Base-by-base conservation (phyloP, 2,888 invertebrate genomes). In the Andrena minutula region DNA sequence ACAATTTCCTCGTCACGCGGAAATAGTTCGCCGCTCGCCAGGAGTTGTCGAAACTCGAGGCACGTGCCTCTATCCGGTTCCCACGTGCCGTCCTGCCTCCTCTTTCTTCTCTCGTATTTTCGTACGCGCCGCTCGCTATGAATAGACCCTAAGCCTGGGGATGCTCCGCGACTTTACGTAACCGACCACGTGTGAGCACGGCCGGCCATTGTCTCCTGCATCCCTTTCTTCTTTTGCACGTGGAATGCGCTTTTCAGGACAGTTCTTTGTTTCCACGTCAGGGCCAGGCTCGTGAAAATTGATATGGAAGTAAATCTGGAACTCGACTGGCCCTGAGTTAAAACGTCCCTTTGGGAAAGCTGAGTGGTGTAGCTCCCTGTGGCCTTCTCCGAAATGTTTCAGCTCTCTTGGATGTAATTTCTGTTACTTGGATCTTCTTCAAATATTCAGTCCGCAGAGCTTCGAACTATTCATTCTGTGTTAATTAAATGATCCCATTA, bases 1-100 rank as follows among this genome's bases (percentile, higher is more conserved):
- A 90, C 90, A 89, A 92, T 92, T 92, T 92, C 88, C 90, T 86
- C 89, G 89, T 88, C 90, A 91, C 87, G 92, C 91, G 93, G 92
- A 93, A 93, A 93, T 92, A 90, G 92, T 91, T 89, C 90, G 88
- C 65, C 83, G 86, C 89, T 78, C 90, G 86, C 89, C 90, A 83
- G 90, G 91, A 92, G 91, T 89, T 88, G 87, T 83, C 85, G 81
- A 85, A 84, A 70, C 80, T 83, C 89, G 84, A 85, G 92, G 89
- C 92, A 89, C 92, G 91, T 91, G 92, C 91, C 90, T 87, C 85
- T 82, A 69, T 75, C 83, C 82, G 75, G 81, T 83, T 84, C 83
- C 72, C 88, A 86, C 86, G 88, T 85, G 79, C 76, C 72, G 26
- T 23, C 68, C 26, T 85, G 85, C 84, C 41, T 75, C 58, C 63